Evolutionary conservation across 2,113 vertebrate species (phyloP), one percentile per base, ranked within the genome.

Genomic region (Phaetusa simplex): DNA sequence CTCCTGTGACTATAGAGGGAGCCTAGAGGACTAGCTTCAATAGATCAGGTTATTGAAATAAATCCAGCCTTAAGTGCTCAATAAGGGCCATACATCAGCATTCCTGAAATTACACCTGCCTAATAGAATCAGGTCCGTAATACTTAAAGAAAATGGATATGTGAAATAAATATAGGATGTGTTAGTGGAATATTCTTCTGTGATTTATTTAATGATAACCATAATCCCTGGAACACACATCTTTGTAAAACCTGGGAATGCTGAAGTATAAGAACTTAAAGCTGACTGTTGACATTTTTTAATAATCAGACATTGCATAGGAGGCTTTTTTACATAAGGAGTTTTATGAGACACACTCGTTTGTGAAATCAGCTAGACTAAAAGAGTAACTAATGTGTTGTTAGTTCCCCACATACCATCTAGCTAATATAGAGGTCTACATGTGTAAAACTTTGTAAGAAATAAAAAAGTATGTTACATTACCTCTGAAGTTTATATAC

Each of bases 51-150:
- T 91, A 85, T 76, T 69, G 65, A 94, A 93, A 79, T 87, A 95
- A 95, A 91, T 85, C 21, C 45, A 72, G 23, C 14, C 43, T 72
- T 65, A 96, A 61, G 36, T 61, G 34, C 45, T 87, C 81, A 82
- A 55, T 86, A 92, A 23, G 8, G 49, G 12, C 61, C n/a, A 72
- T 36, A 80, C 12, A 64, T 70, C 66, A 95, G 18, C 49, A 89
- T 95, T 95, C 78, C 73, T 90, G 62, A 82, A 87, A 92, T 91
- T 89, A 82, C 70, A 84, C 56, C 73, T 86, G 86, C 53, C 73
- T 93, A 55, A 34, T 59, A 72, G 49, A 96, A 87, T 87, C 53
- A 86, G 32, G 19, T 65, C 58, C 62, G 24, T 47, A 65, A 82
- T 79, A 53, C 16, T 61, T 88, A 82, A 82, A 91, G 69, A 82